phyloP scores from a whole-genome alignment of 2,888 invertebrate genomes.

The Creontiades dilutus region DNA sequence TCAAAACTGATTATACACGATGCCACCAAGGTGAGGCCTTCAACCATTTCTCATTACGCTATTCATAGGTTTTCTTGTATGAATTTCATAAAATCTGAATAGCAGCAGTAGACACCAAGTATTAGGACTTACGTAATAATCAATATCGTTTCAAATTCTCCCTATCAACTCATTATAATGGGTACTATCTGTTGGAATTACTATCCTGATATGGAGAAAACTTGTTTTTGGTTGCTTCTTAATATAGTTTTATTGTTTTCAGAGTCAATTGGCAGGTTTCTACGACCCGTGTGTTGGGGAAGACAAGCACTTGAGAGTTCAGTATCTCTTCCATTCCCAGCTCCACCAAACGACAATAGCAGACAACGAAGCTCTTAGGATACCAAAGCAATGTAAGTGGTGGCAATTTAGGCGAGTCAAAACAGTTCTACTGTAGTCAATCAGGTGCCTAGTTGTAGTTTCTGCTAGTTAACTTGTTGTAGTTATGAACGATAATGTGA shows the following conservation, averaged over 20 bases:
- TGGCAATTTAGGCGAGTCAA: too few relatives aligned
- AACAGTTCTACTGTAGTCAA: background rate
- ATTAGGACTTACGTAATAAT: too few relatives aligned
- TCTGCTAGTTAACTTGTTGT: background rate
- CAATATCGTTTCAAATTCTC: too few relatives aligned
- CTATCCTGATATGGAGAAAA: too few relatives aligned
- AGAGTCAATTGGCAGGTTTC: slow-evolving; percentile 97
- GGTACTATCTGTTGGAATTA: too few relatives aligned
- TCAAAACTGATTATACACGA: slow-evolving; percentile 92
- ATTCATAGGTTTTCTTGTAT: too few relatives aligned
- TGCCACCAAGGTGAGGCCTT: slow-evolving; percentile 86
- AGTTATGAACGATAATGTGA: background rate
- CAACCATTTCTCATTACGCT: too few relatives aligned
- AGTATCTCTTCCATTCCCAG: slow-evolving; percentile 90
- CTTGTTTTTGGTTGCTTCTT: too few relatives aligned
- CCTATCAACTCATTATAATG: too few relatives aligned
- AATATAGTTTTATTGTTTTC: slow-evolving; percentile 77
- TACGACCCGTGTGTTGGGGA: slow-evolving; percentile 97
- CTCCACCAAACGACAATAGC: slow-evolving; percentile 88
- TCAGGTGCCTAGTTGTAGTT: background rate
- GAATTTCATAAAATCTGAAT: too few relatives aligned
- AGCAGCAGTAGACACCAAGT: too few relatives aligned
- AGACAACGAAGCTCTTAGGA: slow-evolving; percentile 89
- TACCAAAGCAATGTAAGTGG: slow-evolving; percentile 86
- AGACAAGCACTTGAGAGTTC: slow-evolving; percentile 90